Evolutionary conservation across 2,113 vertebrate species (phyloP), one percentile per base, ranked within the genome.

Genomic region (Cololabis saira): DNA sequence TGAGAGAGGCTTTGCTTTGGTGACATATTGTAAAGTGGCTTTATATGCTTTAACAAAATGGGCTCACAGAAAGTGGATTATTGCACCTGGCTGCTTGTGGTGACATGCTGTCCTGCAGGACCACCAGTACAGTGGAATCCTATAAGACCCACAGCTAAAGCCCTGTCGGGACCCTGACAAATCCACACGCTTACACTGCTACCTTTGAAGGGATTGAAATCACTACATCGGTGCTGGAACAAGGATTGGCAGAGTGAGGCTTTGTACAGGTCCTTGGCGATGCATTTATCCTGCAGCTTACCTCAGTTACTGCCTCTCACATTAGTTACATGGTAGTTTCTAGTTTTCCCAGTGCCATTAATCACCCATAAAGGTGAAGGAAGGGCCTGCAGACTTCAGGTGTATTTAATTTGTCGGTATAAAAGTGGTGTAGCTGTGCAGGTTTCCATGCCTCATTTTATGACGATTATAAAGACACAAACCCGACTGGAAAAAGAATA

Each of bases 21-120:
- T 58, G 68, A 61, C 68, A 52, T 1, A 8, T 30, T 61, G 48
- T 76, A 76, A 78, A 76, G 61, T 43, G 18, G 70, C 60, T 79
- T 83, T 65, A 73, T 76, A 33, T 65, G 76, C 64, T 73, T 66
- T 53, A 62, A 63, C 68, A 78, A 78, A 86, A 72, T 52, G 50
- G 60, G 52, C 58, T 76, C 53, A 69, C 30, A 47, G 61, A 65
- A 76, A 82, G 74, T 74, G 83, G 83, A 83, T 89, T 83, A 85
- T 74, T 69, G 72, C 55, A 86, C 83, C 83, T 84, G 67, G 62
- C 69, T 77, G 48, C 70, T 57, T 43, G 74, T 61, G 52, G 60
- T 48, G 71, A 58, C 41, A 15, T 8, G 40, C 61, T 27, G 78
- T 71, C 74, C 81, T 64, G 49, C 24, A 44, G 68, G 68, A 81